A percentile compares a stretch with the other conserved stretches of the same genome.
Evolutionary conservation across 2,888 invertebrate species (phyloP).

Genomic region (Phengaris alcon): DNA sequence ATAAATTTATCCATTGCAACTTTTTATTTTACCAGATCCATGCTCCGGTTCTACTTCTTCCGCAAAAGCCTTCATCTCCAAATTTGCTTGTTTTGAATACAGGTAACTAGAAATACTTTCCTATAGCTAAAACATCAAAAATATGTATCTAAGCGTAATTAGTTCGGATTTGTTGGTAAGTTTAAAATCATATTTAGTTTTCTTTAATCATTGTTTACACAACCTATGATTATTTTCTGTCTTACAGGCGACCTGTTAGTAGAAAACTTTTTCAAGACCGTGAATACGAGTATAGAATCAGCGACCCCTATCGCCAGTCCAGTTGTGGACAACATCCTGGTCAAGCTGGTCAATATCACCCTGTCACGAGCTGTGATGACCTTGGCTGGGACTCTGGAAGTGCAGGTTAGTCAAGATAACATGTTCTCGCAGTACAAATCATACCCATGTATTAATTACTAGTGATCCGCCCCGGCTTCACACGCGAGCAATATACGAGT

Average conservation of each 20-base stretch:
- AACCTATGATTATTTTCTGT: background rate
- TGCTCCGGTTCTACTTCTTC: conserved; percentile 86
- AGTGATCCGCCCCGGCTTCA: too few species aligned
- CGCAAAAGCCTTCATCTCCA: conserved; percentile 88
- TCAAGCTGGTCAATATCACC: conserved; percentile 84
- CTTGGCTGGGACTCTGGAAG: conserved; percentile 84
- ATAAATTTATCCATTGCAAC: background rate
- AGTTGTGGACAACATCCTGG: conserved; percentile 84
- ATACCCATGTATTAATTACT: too few species aligned
- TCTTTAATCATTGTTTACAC: too few species aligned
- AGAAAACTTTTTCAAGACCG: conserved; percentile 87
- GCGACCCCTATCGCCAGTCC: conserved; percentile 64
- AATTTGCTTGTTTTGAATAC: conserved; percentile 87
- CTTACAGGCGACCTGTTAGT: conserved; percentile 84
- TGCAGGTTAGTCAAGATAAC: conserved; percentile 73
- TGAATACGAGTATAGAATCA: conserved; percentile 53
- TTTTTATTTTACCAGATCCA: conserved; percentile 68
- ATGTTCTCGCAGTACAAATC: background rate
- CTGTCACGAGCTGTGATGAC: conserved; percentile 86
- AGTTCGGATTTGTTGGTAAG: too few species aligned
- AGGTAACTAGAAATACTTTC: conserved; percentile 60
- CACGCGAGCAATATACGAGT: too few species aligned
- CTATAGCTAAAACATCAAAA: conserved; percentile 33
- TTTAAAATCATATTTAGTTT: too few species aligned
- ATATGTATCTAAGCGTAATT: too few species aligned